Percentiles rank a stretch among this genome's conserved stretches.
These are phyloP conservation scores for Ochropacha duplaris DNA, from an alignment of 2,888 invertebrate species.

Conservation along the genomic window DNA sequence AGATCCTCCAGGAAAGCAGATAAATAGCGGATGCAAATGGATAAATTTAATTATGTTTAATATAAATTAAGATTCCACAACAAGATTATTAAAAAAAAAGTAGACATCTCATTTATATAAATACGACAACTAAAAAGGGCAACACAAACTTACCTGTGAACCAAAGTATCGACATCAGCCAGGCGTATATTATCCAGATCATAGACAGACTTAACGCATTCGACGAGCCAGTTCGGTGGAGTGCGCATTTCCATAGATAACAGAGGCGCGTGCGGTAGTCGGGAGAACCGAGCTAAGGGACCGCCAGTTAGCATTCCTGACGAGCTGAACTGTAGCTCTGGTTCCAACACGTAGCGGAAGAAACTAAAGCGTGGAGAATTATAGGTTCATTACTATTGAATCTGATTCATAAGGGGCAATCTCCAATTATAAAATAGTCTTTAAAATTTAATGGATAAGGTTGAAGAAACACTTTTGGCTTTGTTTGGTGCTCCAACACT, in stretches of 20 bases:
- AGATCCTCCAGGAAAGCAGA: no score
- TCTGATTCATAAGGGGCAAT: background rate
- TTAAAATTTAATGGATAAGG: background rate
- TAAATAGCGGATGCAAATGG: no score
- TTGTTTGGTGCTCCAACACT: no score
- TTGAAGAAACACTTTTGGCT: no score
- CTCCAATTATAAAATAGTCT: background rate
- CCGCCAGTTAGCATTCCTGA: constrained; percentile 88
- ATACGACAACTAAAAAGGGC: no score
- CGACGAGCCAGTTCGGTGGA: constrained; percentile 98
- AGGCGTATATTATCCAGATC: constrained; percentile 98
- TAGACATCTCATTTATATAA: no score
- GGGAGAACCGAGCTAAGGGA: constrained; percentile 92
- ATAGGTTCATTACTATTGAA: background rate
- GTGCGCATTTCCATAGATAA: constrained; percentile 91
- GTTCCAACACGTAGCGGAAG: constrained; percentile 96
- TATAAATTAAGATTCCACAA: no score
- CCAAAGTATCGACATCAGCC: constrained; percentile 94
- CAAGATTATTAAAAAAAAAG: no score
- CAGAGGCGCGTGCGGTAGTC: constrained; percentile 95
- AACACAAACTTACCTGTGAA: constrained; percentile 85
- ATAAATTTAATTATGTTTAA: no score
- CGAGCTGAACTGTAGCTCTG: constrained; percentile 91
- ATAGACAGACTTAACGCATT: constrained; percentile 95
- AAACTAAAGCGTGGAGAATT: constrained; percentile 82